Conservation (phyloP, 2,113 vertebrate genomes). For the Microcebus jonahi region DNA sequence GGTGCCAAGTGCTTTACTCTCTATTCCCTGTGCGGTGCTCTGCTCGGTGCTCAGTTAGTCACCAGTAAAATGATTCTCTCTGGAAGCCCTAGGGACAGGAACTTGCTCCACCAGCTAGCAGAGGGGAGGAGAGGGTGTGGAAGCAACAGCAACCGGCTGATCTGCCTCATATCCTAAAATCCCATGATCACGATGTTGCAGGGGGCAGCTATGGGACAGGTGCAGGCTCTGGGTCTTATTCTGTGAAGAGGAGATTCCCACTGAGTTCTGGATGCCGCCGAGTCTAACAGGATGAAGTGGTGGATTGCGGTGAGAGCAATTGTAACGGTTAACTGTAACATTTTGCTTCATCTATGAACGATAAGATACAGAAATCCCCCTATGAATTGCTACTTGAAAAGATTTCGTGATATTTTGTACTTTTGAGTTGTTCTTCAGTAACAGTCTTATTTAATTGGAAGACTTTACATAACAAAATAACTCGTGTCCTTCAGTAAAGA, state of each 20-base stretch:
- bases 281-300: background rate
- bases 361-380: background rate
- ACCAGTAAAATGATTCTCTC: background rate
- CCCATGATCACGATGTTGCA: background rate
- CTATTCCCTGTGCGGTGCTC: rapidly evolving
- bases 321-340: background rate
- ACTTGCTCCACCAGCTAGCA: background rate
- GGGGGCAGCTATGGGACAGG: background rate
- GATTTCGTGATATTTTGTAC: background rate
- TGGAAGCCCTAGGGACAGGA: background rate
- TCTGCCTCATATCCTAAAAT: background rate
- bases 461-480: conserved; percentile 42
- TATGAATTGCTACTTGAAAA: conserved; percentile 33
- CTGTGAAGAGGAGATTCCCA: background rate
- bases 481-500: background rate
- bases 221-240: background rate
- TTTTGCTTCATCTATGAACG: background rate
- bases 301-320: background rate
- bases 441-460: background rate
- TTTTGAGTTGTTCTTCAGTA: conserved; percentile 9
- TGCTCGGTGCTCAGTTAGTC: rapidly evolving
- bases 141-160: background rate
- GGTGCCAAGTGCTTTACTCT: background rate
- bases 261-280: background rate
- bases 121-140: rapidly evolving